Evolutionary conservation across 2,113 vertebrate species (phyloP).

Genomic region (Phocoena phocoena): DNA sequence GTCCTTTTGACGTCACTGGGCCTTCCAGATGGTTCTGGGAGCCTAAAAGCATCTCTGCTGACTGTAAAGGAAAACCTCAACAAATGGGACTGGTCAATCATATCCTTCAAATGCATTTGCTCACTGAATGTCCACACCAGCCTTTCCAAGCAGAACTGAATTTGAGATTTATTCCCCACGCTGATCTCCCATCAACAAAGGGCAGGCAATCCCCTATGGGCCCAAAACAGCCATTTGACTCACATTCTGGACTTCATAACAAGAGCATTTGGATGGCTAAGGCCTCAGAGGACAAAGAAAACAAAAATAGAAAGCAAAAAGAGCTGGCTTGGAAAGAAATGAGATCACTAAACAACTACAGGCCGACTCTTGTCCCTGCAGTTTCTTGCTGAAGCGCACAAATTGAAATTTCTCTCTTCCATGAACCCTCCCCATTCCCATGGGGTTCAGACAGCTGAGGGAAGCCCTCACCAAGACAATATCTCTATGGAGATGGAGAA

Average conservation of each 20-base stretch:
- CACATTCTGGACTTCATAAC: neutral
- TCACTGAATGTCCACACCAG: neutral
- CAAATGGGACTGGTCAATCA: neutral
- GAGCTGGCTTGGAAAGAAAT: neutral
- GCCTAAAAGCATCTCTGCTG: neutral
- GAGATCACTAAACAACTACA: neutral
- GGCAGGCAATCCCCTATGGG: neutral
- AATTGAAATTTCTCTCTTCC: neutral
- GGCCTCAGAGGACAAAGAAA: neutral
- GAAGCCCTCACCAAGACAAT: neutral
- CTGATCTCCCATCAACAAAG: neutral
- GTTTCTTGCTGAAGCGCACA: neutral
- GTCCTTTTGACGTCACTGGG: neutral
- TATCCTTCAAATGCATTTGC: neutral
- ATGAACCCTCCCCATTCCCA: neutral
- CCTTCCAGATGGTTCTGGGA: neutral
- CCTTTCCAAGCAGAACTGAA: neutral
- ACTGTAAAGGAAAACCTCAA: neutral
- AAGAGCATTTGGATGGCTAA: neutral
- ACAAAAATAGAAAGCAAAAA: slow-evolving; percentile 25
- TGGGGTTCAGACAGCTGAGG: neutral
- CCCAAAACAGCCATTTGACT: neutral
- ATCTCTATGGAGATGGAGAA: neutral
- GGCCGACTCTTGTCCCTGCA: neutral
- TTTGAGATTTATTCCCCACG: neutral